These are phyloP conservation scores for Aphelocoma coerulescens DNA, from an alignment of 2,113 vertebrate genomes.

Conservation along the genomic window DNA sequence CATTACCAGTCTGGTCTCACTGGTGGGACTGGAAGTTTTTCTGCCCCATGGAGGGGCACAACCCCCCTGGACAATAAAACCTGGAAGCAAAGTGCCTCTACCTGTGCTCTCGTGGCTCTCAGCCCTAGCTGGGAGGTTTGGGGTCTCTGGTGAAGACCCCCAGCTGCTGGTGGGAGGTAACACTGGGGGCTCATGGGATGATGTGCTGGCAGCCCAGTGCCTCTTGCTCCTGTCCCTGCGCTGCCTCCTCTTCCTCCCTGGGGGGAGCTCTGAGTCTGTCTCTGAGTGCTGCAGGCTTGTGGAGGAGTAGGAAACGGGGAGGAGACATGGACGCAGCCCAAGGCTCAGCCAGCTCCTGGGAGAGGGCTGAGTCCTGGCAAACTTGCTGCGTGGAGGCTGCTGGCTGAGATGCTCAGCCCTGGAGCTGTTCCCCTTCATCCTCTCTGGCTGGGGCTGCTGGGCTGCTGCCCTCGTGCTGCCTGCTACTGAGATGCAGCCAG, in stretches of 20 bases:
- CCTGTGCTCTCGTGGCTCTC: background rate
- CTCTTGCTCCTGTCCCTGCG: background rate
- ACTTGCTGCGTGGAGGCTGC: background rate
- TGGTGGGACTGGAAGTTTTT: background rate
- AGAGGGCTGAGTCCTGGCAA: background rate
- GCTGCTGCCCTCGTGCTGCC: background rate
- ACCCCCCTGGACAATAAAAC: background rate
- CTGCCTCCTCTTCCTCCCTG: conserved; percentile 21
- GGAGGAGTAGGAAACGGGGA: background rate
- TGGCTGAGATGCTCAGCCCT: background rate
- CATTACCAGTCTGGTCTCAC: background rate
- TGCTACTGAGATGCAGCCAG: background rate
- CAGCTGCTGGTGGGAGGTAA: background rate
- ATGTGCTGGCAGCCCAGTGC: rapidly evolving
- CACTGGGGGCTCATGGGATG: background rate
- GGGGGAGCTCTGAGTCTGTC: conserved; percentile 39
- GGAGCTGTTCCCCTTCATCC: background rate
- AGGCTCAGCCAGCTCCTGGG: background rate
- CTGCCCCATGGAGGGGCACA: rapidly evolving
- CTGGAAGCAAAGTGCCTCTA: background rate
- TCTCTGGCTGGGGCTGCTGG: background rate
- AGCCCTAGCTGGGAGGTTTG: background rate
- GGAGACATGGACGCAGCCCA: background rate
- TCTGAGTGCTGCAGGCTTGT: background rate
- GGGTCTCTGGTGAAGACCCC: background rate